These are phyloP conservation scores for Melanotaenia trifasciata DNA, from an alignment of 2,797 vertebrate species.

Conservation along the genomic window DNA sequence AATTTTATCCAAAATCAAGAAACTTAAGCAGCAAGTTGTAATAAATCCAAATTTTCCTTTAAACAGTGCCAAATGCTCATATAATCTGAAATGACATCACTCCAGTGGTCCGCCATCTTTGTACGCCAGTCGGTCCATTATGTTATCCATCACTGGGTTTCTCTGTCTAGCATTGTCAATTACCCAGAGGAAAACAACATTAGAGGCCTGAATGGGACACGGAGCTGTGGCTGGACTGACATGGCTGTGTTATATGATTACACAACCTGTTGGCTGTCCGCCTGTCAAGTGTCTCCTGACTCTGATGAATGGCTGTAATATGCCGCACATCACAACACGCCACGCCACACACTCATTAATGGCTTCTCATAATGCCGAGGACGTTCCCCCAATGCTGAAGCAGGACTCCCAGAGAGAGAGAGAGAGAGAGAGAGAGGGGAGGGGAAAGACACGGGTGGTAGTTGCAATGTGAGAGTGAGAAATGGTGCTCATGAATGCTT, in stretches of 20 bases:
- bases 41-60: slow-evolving; percentile 33
- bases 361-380: slow-evolving; percentile 71
- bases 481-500: slow-evolving; percentile 72
- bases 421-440: not conserved
- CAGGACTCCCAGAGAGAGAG: slow-evolving; percentile 42
- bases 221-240: slow-evolving; percentile 76
- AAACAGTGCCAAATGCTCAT: slow-evolving; percentile 47
- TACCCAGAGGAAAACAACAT: slow-evolving; percentile 82
- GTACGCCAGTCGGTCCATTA: slow-evolving; percentile 55
- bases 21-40: not conserved
- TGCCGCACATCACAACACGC: slow-evolving; percentile 80
- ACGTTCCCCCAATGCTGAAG: slow-evolving; percentile 60
- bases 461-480: slow-evolving; percentile 51
- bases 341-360: slow-evolving; percentile 77
- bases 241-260: slow-evolving; percentile 85
- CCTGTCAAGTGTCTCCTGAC: slow-evolving; percentile 81
- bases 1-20: not conserved
- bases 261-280: slow-evolving; percentile 84
- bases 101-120: slow-evolving; percentile 60
- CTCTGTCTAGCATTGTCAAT: slow-evolving; percentile 77
- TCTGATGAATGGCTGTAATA: slow-evolving; percentile 87
- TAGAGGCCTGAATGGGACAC: slow-evolving; percentile 80
- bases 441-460: slow-evolving; percentile 19
- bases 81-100: slow-evolving; percentile 68
- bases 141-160: slow-evolving; percentile 77